Conservation (phyloP, 2,888 invertebrate genomes). For the Caenorhabditis sp. region DNA sequence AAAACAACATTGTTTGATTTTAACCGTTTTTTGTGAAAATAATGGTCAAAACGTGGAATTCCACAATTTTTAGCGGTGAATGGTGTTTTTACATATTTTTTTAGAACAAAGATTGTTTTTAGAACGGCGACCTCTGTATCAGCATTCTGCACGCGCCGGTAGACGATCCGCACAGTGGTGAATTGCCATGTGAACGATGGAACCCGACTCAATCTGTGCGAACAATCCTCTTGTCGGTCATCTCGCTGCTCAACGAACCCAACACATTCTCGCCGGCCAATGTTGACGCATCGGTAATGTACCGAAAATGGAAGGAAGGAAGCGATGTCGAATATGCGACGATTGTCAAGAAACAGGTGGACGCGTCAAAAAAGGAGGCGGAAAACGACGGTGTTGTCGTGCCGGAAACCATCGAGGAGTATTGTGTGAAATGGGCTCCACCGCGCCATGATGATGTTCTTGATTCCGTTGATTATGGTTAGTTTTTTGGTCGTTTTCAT, state of each 20-base stretch:
- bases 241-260: constrained; percentile 97
- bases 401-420: constrained; percentile 95
- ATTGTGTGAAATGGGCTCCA: constrained; percentile 87
- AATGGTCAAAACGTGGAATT: too few relatives aligned
- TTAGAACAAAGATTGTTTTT: too few relatives aligned
- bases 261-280: constrained; percentile 99
- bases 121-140: constrained; percentile 99
- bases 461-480: constrained; percentile 95
- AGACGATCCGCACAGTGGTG: constrained; percentile 98
- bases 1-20: too few relatives aligned
- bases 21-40: too few relatives aligned
- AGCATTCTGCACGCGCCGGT: constrained; percentile 98
- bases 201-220: constrained; percentile 97
- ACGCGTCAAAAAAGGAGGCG: constrained; percentile 91
- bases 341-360: constrained; percentile 95
- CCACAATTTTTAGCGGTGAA: too few relatives aligned
- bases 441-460: constrained; percentile 84
- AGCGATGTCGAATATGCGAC: constrained; percentile 91
- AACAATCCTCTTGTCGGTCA: constrained; percentile 95
- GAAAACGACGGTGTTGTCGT: constrained; percentile 95
- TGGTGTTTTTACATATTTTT: too few relatives aligned
- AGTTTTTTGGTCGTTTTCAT: constrained; percentile 76
- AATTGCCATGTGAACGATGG: constrained; percentile 98
- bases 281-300: constrained; percentile 99
- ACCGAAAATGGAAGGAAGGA: constrained; percentile 96